These are phyloP conservation scores for Chymomyza fuscimana DNA, from an alignment of 2,888 invertebrate genomes.

Conservation along the genomic window DNA sequence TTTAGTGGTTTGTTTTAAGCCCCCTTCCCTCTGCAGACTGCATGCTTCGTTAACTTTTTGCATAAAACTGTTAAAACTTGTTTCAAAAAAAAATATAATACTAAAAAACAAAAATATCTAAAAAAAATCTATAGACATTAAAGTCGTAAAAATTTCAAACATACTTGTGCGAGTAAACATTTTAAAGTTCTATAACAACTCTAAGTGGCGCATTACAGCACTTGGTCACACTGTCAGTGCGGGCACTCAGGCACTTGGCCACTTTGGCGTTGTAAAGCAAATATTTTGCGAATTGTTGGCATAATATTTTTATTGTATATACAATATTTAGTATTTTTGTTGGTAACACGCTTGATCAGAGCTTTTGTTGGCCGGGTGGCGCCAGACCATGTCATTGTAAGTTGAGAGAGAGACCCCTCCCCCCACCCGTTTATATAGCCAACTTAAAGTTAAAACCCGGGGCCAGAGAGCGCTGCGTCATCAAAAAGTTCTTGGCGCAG, in stretches of 20 bases:
- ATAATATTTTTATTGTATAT: constrained; percentile 8
- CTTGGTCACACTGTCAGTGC: constrained; percentile 31
- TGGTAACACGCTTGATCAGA: constrained; percentile 40
- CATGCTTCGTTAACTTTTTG: constrained; percentile 47
- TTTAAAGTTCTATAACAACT: constrained; percentile 33
- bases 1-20: background rate
- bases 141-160: constrained; percentile 20
- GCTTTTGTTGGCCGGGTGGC: constrained; percentile 49
- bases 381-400: constrained; percentile 60
- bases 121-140: background rate
- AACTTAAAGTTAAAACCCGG: background rate
- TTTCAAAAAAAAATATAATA: constrained; percentile 37
- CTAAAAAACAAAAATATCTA: background rate
- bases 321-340: constrained; percentile 7
- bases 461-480: constrained; percentile 52
- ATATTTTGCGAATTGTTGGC: constrained; percentile 31
- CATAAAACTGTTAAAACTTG: constrained; percentile 37
- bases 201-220: constrained; percentile 39
- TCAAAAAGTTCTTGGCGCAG: constrained; percentile 42
- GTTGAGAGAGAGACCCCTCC: constrained; percentile 51
- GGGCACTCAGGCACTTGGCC: constrained; percentile 14
- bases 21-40: constrained; percentile 11
- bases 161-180: constrained; percentile 20
- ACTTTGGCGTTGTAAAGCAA: background rate
- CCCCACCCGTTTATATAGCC: constrained; percentile 28